Evolutionary conservation across 2,888 invertebrate species (phyloP), one percentile per base, ranked within the genome.

Genomic region (Synergus umbraculus): DNA sequence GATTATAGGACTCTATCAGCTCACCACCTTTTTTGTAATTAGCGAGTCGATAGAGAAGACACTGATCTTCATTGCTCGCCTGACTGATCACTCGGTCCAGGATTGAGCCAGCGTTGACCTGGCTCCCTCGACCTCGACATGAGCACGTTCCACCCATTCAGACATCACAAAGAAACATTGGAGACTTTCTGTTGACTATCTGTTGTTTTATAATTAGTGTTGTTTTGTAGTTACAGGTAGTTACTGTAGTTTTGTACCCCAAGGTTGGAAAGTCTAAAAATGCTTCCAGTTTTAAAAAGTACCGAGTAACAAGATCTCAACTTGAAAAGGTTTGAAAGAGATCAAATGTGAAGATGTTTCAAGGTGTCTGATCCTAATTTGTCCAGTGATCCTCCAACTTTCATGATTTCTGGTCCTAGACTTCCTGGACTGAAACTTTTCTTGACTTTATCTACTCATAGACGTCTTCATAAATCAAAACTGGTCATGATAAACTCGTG

Each of bases 1-100:
- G 94, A 81, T 96, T 96, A 89, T 97, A 97, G 0, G 97, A 97
- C 86, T 98, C 97, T 76, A 98, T 94, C 18, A 98, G 93, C 85
- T 98, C 96, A 5, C 98, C 98, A 65, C 98, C 97, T 93, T 97
- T 96, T 91, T 97, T 97, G 91, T 97, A 98, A 93, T 98, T 97
- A 9, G 97, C 98, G 80, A 98, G 93, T 90, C 96, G 96, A 91
- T 98, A 98, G 0, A 98, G 93, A 41, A 97, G 94, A 85, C 97
- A 97, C 90, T 97, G 97, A 89, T 97, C 97, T 89, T 97, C 96
- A 87, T 95, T 96, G 79, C 96, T 96, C 0, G 97, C 96, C 88
- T 97, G 97, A 18, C 97, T 97, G 89, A 98, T 97, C 83, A 98
- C 97, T 69, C 97, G 94, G 91, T 98, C 98, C 88, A 98, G 94